Percentiles rank a stretch among this genome's conserved stretches.
Evolutionary conservation across 2,888 invertebrate genomes (phyloP).

Genomic region (Galeruca laticollis): DNA sequence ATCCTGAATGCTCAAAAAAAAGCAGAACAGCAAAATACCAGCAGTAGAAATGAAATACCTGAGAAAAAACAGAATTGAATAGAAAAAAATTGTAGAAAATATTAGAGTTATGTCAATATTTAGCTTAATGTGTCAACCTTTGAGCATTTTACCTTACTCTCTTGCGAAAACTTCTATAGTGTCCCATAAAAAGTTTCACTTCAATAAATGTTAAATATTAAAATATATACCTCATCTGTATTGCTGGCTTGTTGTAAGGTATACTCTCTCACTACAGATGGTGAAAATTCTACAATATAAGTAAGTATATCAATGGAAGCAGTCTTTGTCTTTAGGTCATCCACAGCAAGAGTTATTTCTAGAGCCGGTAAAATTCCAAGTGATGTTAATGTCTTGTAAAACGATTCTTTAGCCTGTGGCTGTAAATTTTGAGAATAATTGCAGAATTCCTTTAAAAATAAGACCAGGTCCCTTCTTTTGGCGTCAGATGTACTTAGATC

Average conservation of each 20-base stretch:
- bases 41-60: no score
- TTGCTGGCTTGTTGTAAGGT: constrained; percentile 92
- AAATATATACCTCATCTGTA: constrained; percentile 81
- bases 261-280: constrained; percentile 96
- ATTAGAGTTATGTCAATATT: no score
- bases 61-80: no score
- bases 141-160: no score
- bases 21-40: no score
- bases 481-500: constrained; percentile 87
- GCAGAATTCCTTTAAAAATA: constrained; percentile 99
- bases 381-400: constrained; percentile 94
- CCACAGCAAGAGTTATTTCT: constrained; percentile 91
- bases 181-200: no score
- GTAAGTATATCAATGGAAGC: constrained; percentile 98
- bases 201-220: not conserved
- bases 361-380: constrained; percentile 90
- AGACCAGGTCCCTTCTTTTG: constrained; percentile 92
- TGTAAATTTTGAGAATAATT: constrained; percentile 99
- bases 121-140: no score
- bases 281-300: constrained; percentile 98
- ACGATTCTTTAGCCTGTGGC: constrained; percentile 95
- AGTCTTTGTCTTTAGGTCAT: constrained; percentile 94
- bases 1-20: no score
- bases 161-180: no score
- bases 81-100: no score